Evolutionary conservation across 2,797 vertebrate species (phyloP), one percentile per base, ranked within the genome.

Genomic region (Danionella dracula): DNA sequence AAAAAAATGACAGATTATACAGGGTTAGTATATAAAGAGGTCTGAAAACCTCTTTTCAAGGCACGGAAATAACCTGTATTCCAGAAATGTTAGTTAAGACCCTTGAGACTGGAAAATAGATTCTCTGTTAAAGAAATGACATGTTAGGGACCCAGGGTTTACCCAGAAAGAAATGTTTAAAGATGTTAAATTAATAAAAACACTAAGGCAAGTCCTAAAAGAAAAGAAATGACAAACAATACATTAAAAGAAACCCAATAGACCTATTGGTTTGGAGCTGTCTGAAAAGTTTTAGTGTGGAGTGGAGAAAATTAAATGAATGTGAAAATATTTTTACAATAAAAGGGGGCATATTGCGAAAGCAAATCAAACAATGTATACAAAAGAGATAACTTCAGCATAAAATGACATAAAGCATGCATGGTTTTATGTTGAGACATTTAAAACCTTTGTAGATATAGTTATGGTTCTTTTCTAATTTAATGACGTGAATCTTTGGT

Each of bases 91-190:
- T 45, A 56, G 57, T 17, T 13, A 27, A 16, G 12, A 56, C 20
- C 51, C 35, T 40, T 4, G 12, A 20, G 15, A 20, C 6, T 12
- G 27, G 3, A 10, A 27, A 11, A 41, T 37, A 66, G 21, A 38
- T 54, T 40, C 42, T 53, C 50, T 16, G n/a, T n/a, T n/a, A n/a
- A n/a, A n/a, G n/a, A 38, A 56, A 4, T 55, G 23, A 49, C 19
- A 46, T 19, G 19, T 21, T 59, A 46, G 31, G 70, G 54, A 42
- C 53, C 49, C 48, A 58, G 64, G 44, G 66, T 53, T 61, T 66
- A 70, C 62, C 62, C 31, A 19, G 56, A 21, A 21, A 59, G 72
- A 37, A 70, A 64, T 61, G 50, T 19, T 44, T 46, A 50, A 68
- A 67, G 34, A 11, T 37, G 35, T 40, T 57, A 58, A 70, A 50